phyloP scores from a whole-genome alignment of 2,888 invertebrate genomes.

The Nephrotoma appendiculata region DNA sequence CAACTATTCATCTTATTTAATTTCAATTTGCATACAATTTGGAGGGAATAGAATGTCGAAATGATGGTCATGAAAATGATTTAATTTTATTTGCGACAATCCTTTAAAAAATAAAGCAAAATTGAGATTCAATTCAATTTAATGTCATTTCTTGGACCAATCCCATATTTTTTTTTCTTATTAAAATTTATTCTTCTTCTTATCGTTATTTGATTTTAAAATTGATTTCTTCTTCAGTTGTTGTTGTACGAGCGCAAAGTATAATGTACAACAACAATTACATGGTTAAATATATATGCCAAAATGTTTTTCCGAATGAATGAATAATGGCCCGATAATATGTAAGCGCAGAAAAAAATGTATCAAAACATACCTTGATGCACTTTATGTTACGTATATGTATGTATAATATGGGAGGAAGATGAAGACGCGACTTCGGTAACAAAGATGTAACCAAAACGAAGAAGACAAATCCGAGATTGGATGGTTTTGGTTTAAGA shows the following conservation, averaged over 20 bases:
- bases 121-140: background rate
- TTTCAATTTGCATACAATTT: background rate
- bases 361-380: background rate
- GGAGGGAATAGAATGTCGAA: background rate
- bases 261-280: background rate
- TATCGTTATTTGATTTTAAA: background rate
- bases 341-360: background rate
- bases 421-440: background rate
- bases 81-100: background rate
- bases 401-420: background rate
- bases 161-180: background rate
- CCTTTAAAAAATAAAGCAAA: background rate
- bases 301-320: background rate
- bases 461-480: background rate
- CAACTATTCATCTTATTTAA: background rate
- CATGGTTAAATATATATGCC: background rate
- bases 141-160: background rate
- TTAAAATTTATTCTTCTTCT: background rate
- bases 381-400: background rate
- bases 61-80: background rate
- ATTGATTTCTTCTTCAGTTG: background rate
- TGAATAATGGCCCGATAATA: background rate
- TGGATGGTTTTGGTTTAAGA: background rate
- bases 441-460: background rate
- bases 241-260: background rate